These are phyloP conservation scores for Prunella strophiata DNA, from an alignment of 2,797 vertebrate genomes.

Conservation along the genomic window DNA sequence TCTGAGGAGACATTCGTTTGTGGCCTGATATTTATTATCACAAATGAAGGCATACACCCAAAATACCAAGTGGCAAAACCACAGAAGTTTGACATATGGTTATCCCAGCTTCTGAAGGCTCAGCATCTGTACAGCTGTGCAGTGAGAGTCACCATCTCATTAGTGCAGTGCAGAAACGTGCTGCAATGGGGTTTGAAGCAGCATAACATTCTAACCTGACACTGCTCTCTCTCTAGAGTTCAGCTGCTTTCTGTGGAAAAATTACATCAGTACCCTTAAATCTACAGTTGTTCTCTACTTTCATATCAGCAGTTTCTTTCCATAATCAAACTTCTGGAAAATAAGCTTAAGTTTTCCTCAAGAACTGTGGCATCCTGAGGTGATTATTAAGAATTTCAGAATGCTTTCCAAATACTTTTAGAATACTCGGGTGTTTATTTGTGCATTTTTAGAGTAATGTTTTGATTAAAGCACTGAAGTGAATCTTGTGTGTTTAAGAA, in stretches of 20 bases:
- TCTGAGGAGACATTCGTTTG: conserved; percentile 24
- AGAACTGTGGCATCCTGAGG: not conserved
- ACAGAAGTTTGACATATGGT: conserved; percentile 18
- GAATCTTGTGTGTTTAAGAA: not conserved
- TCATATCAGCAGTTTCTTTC: not conserved
- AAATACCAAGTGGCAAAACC: conserved; percentile 33
- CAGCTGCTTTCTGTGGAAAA: not conserved
- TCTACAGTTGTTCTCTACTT: not conserved
- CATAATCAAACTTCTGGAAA: not conserved
- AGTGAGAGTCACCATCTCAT: not conserved
- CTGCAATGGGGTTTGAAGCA: not conserved
- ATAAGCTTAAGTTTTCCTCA: not conserved
- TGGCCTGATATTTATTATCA: conserved; percentile 59
- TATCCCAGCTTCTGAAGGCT: not conserved
- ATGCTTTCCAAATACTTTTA: not conserved
- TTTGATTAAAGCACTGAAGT: not conserved
- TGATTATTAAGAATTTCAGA: not conserved
- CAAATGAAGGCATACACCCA: conserved; percentile 32
- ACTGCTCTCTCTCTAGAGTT: not conserved
- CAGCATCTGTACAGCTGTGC: conserved; percentile 4
- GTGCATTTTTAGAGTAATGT: not conserved
- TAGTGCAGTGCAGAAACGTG: not conserved
- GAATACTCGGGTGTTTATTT: not conserved
- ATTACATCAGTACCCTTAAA: not conserved
- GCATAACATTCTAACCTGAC: not conserved